Base-by-base conservation (phyloP, 2,888 invertebrate genomes). In the Brachycybe producta region DNA sequence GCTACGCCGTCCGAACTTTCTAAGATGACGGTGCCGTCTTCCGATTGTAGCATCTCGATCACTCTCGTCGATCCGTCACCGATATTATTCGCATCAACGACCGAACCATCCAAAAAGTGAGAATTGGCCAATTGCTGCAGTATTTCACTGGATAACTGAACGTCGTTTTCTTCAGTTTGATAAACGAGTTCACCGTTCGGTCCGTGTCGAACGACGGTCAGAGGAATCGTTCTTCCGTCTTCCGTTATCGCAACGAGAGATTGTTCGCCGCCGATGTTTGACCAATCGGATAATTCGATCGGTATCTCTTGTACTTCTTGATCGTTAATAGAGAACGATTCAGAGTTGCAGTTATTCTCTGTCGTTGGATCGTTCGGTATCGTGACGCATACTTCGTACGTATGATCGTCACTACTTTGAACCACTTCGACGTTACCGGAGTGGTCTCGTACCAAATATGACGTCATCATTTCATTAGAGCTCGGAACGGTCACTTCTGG, bases 201-300 rank as follows among this genome's bases (percentile, higher is more conserved):
- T 2, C 11, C 24, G 8, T 35, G 17, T 21, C 36, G 46, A 21
- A 46, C 26, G 11, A 46, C 21, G 7, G 46, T 36, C n/a, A 46
- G 38, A 8, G 46, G 46, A 21, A 46, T 36, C 4, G 35, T 34
- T 17, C 36, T 46, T 21, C 46, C 46, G n/a, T 46, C 46, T 24
- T 46, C 46, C 11, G 46, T 26, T 11, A 46, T 27, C 8, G 46
- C 46, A 21, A 46, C 46, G 7, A 46, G 24, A 30, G n/a, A 24
- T n/a, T 46, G 46, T 13, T 46, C 36, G 7, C 19, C 8, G 11
- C 24, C 13, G 17, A 46, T 15, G n/a, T 46, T 38, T 5, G 46
- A 35, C 46, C 46, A 46, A 21, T 46, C 46, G 7, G 46, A 26
- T n/a, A 46, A n/a, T 36, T 46, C 35, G 17, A 46, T 36, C 11